Conservation (phyloP, 2,113 vertebrate species). For the Sebastes fasciatus region DNA sequence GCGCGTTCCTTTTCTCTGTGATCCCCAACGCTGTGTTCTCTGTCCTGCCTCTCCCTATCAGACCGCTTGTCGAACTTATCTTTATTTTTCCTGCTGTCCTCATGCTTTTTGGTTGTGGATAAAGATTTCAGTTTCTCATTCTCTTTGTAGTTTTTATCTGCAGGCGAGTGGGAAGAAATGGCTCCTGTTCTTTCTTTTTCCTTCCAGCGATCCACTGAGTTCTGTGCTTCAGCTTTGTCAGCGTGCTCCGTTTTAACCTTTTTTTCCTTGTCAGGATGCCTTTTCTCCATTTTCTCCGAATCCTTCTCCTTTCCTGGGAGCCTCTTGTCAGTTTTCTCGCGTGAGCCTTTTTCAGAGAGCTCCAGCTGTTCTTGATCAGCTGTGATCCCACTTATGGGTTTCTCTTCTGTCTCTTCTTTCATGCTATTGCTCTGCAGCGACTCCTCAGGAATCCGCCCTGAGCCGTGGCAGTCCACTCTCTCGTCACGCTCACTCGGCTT, state of each 20-base stretch:
- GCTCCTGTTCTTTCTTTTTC: conserved; percentile 79
- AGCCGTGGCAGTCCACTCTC: conserved; percentile 69
- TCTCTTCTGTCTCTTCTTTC: conserved; percentile 89
- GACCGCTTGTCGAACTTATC: conserved; percentile 92
- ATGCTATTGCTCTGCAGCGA: conserved; percentile 69
- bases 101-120: conserved; percentile 86
- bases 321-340: conserved; percentile 91
- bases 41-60: conserved; percentile 90
- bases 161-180: conserved; percentile 78
- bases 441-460: conserved; percentile 79
- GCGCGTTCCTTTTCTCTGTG: conserved; percentile 89
- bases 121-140: conserved; percentile 89
- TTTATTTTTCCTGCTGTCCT: conserved; percentile 92
- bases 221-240: conserved; percentile 90
- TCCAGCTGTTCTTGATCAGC: conserved; percentile 88
- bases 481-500: conserved; percentile 85
- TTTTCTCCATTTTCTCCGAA: conserved; percentile 90
- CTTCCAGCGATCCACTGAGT: conserved; percentile 89
- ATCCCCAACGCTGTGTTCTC: conserved; percentile 87
- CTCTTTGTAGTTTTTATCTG: conserved; percentile 92
- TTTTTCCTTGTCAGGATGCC: conserved; percentile 92
- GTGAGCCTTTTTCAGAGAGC: conserved; percentile 87
- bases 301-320: conserved; percentile 89
- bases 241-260: conserved; percentile 90
- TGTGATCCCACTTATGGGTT: conserved; percentile 81